phyloP scores from a whole-genome alignment of 1,140 invertebrate genomes.

The Scaptodrosophila lebanonensis region DNA sequence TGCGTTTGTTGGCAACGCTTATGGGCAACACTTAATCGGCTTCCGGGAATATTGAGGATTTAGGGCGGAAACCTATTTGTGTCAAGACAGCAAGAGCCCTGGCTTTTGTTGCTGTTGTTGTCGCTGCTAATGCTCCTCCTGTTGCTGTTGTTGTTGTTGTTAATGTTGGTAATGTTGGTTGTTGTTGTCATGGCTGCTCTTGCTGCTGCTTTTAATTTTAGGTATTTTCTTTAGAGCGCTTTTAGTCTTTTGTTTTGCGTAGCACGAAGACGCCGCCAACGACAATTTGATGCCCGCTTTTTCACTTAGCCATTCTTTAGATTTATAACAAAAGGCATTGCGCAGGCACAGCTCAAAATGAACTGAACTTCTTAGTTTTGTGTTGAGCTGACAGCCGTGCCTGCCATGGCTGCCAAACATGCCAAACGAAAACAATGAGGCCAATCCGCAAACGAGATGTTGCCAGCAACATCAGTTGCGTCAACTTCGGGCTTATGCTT shows the following conservation, averaged over 20 bases:
- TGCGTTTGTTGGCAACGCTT: slow-evolving; percentile 68
- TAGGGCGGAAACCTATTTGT: slow-evolving; percentile 74
- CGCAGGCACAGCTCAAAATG: slow-evolving; percentile 59
- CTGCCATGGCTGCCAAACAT: slow-evolving; percentile 42
- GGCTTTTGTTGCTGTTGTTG: slow-evolving; percentile 12
- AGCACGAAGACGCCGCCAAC: neutral
- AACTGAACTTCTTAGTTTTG: slow-evolving; percentile 69
- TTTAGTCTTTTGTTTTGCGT: slow-evolving; percentile 66
- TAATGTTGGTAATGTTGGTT: slow-evolving; percentile 11
- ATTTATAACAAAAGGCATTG: slow-evolving; percentile 68
- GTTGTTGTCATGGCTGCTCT: neutral
- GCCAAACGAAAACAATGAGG: slow-evolving; percentile 71
- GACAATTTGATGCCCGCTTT: slow-evolving; percentile 68
- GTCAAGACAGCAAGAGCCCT: slow-evolving; percentile 59
- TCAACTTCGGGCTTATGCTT: slow-evolving; percentile 3
- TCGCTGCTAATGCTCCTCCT: slow-evolving; percentile 2
- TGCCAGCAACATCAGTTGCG: no score
- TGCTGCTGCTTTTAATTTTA: slow-evolving; percentile 55
- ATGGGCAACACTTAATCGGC: slow-evolving; percentile 72
- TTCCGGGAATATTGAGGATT: slow-evolving; percentile 74
- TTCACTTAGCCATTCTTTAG: slow-evolving; percentile 72
- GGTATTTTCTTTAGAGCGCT: slow-evolving; percentile 58
- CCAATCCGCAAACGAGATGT: no score
- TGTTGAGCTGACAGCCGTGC: neutral
- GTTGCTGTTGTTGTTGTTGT: slow-evolving; percentile 20